Conservation (phyloP, 2,888 invertebrate species). For the Scaeva pyrastri region DNA sequence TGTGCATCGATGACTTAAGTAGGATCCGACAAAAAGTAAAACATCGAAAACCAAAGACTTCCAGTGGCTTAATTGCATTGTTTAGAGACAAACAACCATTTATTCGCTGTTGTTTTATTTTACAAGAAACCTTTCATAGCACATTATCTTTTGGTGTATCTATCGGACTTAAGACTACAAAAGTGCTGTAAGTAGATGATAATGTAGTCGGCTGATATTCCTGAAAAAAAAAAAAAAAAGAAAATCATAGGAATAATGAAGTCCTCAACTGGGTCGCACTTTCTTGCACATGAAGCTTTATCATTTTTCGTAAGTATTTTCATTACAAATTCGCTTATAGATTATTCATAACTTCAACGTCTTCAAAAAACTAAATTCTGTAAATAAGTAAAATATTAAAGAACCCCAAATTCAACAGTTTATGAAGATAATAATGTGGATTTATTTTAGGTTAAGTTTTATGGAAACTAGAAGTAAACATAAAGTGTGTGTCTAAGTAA, state of each 20-base stretch:
- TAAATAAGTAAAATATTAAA: too few species aligned
- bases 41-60: constrained; percentile 28
- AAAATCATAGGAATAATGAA: neutral
- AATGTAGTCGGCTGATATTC: constrained; percentile 13
- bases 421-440: too few species aligned
- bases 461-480: too few species aligned
- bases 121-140: constrained; percentile 54
- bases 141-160: constrained; percentile 61
- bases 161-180: neutral
- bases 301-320: too few species aligned
- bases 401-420: too few species aligned
- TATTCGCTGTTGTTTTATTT: constrained; percentile 65
- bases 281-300: neutral
- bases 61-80: constrained; percentile 66
- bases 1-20: neutral
- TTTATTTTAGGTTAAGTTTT: too few species aligned
- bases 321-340: too few species aligned
- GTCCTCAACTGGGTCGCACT: neutral
- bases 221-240: too few species aligned
- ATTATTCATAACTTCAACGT: too few species aligned
- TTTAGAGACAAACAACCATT: constrained; percentile 65
- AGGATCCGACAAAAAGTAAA: neutral
- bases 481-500: too few species aligned
- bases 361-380: too few species aligned
- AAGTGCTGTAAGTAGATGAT: neutral